A percentile compares a stretch with the other conserved stretches of the same genome.
These are phyloP conservation scores for Epinephelus lanceolatus DNA, from an alignment of 2,113 vertebrate species.

Conservation along the genomic window DNA sequence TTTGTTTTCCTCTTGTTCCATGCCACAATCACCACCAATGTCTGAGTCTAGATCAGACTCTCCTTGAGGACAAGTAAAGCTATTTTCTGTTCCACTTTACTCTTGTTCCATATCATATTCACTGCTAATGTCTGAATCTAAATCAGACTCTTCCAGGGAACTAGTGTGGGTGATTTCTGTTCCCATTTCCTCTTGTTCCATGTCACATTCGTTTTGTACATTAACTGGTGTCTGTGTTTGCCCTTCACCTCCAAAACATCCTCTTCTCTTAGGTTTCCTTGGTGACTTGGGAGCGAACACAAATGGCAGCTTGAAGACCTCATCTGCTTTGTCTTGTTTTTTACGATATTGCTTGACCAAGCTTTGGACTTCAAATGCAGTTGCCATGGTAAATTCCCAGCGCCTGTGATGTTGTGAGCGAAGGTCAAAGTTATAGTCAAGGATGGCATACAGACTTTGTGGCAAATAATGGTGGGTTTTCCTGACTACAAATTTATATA, in stretches of 20 bases:
- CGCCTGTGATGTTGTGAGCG: constrained; percentile 31
- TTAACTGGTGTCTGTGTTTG: too few relatives aligned
- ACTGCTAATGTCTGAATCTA: too few relatives aligned
- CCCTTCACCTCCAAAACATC: too few relatives aligned
- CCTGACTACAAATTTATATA: background rate
- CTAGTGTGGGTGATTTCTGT: background rate
- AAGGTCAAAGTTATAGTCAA: constrained; percentile 56
- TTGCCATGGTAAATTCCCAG: constrained; percentile 25
- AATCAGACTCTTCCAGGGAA: too few relatives aligned
- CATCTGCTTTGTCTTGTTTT: background rate
- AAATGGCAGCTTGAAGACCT: constrained; percentile 44
- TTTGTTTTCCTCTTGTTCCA: background rate
- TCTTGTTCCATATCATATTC: too few relatives aligned
- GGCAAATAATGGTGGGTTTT: background rate
- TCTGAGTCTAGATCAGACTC: constrained; percentile 6
- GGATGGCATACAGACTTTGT: constrained; percentile 19
- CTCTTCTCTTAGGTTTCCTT: too few relatives aligned
- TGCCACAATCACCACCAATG: too few relatives aligned
- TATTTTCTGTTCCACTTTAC: too few relatives aligned
- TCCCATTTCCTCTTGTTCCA: background rate
- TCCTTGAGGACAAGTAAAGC: background rate
- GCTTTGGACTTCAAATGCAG: background rate
- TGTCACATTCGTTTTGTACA: background rate
- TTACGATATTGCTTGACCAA: background rate
- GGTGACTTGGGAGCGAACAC: background rate